These are phyloP conservation scores for Anas bernieri DNA, from an alignment of 2,797 vertebrate genomes.

Conservation along the genomic window DNA sequence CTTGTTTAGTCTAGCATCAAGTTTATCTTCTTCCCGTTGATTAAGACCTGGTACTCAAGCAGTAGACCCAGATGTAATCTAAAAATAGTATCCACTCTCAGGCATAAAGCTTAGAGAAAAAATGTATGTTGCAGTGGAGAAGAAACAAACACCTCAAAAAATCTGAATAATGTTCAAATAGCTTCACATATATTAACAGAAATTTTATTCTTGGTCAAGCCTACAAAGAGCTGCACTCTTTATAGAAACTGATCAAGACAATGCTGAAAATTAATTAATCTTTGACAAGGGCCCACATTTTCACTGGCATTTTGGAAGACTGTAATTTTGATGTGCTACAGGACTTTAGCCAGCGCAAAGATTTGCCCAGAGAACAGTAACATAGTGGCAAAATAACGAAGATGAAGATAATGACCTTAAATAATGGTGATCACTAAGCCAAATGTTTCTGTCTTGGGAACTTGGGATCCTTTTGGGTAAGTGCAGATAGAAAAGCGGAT, in stretches of 20 bases:
- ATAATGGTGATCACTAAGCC: background rate
- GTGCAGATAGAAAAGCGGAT: background rate
- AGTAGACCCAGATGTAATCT: background rate
- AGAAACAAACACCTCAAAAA: background rate
- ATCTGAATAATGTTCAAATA: background rate
- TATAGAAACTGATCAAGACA: background rate
- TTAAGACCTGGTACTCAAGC: background rate
- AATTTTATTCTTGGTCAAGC: background rate
- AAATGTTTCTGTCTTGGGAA: background rate
- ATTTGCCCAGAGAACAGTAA: background rate
- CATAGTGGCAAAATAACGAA: background rate
- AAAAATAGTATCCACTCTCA: background rate
- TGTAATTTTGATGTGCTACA: background rate
- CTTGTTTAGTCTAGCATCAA: background rate
- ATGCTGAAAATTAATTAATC: background rate
- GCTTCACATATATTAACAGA: background rate
- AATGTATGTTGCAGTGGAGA: background rate
- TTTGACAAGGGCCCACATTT: background rate
- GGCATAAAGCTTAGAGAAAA: background rate
- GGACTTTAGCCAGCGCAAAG: rapidly evolving
- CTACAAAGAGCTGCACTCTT: background rate
- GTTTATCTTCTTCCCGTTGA: background rate
- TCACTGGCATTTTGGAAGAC: background rate
- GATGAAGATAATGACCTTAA: background rate
- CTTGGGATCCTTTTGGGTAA: background rate